Percentiles rank a stretch among this genome's conserved stretches.
phyloP scores from a whole-genome alignment of 2,113 vertebrate species.

The Notarius lentiginosus region DNA sequence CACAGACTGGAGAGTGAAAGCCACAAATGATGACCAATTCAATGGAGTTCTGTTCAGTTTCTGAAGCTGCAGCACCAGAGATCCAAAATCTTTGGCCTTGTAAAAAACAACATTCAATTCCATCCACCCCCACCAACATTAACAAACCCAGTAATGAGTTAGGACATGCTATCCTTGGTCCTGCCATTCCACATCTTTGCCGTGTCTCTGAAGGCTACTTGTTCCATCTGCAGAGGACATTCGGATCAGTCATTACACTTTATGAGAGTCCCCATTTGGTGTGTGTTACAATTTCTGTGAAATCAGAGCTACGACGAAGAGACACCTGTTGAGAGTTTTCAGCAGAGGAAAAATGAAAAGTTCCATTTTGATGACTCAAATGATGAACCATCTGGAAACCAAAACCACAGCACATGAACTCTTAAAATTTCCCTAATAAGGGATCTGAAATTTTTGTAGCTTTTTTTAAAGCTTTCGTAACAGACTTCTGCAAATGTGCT shows the following conservation, averaged over 20 bases:
- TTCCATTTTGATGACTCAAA: constrained; percentile 10
- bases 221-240: constrained; percentile 2
- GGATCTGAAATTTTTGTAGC: neutral
- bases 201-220: neutral
- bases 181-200: neutral
- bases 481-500: neutral
- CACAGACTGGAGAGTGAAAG: neutral
- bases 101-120: neutral
- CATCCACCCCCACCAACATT: neutral
- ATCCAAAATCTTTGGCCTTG: constrained; percentile 1
- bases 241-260: neutral
- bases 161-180: constrained; percentile 16
- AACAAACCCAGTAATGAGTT: neutral
- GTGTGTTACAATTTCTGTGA: neutral
- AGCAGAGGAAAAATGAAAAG: neutral
- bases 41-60: neutral
- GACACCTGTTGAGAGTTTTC: constrained; percentile 15
- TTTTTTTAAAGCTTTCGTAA: neutral
- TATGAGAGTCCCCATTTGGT: constrained; percentile 12
- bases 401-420: neutral
- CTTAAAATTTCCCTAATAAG: constrained; percentile 3
- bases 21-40: neutral
- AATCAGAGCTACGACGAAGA: neutral
- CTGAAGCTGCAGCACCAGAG: neutral
- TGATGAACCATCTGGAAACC: neutral